Conservation (phyloP, 2,113 vertebrate species). For the Dissostichus mawsoni region DNA sequence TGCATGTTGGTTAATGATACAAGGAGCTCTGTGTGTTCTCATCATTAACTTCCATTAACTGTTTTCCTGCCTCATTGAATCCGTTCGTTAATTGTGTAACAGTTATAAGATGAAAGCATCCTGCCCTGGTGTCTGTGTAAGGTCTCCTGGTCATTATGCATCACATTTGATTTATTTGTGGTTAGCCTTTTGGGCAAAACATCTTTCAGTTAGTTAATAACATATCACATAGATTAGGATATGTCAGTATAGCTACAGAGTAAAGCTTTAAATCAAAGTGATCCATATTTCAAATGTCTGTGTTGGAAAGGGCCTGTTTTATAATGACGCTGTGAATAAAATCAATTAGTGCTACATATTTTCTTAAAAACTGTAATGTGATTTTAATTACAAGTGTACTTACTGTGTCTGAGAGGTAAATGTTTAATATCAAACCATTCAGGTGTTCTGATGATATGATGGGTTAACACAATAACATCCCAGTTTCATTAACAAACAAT, state of each 20-base stretch:
- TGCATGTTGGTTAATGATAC: conserved; percentile 80
- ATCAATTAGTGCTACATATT: not conserved
- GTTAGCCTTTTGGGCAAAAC: conserved; percentile 19
- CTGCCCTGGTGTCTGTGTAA: conserved; percentile 22
- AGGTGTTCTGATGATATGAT: conserved; percentile 34
- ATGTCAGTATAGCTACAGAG: too few relatives aligned
- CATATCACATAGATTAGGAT: not conserved
- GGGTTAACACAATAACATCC: conserved; percentile 2
- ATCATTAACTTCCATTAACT: conserved; percentile 81
- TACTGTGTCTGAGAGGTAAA: conserved; percentile 5
- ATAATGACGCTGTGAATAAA: not conserved
- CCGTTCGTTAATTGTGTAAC: conserved; percentile 65
- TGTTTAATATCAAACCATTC: not conserved
- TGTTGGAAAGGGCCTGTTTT: too few relatives aligned
- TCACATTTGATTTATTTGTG: conserved; percentile 16
- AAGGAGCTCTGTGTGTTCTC: conserved; percentile 71
- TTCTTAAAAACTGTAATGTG: not conserved
- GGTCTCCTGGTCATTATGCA: conserved; percentile 39
- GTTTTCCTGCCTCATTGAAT: conserved; percentile 76
- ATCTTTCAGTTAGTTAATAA: not conserved
- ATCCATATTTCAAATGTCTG: not conserved
- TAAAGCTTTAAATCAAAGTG: not conserved
- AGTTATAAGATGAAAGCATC: conserved; percentile 68
- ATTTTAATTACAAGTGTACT: not conserved
- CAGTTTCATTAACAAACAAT: conserved; percentile 11